These are phyloP conservation scores for Bettongia penicillata DNA, from an alignment of 2,113 vertebrate genomes.

Conservation along the genomic window DNA sequence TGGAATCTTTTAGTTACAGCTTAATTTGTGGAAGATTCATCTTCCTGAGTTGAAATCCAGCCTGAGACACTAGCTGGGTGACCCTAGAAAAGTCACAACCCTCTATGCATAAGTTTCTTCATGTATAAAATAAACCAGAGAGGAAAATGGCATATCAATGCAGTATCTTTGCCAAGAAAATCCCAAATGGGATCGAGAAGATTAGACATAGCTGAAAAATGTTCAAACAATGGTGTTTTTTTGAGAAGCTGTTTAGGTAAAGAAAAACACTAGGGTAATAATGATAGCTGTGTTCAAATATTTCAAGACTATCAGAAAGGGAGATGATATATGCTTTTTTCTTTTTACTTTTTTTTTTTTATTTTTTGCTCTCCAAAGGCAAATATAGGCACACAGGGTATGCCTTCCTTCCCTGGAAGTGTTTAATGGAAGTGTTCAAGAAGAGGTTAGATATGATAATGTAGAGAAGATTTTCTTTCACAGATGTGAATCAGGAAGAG, in stretches of 20 bases:
- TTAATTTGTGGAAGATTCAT: background rate
- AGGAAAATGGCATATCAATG: background rate
- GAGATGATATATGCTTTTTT: background rate
- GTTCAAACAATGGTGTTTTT: background rate
- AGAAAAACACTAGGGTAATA: background rate
- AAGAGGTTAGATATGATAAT: background rate
- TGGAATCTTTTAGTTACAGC: background rate
- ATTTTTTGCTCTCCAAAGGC: background rate
- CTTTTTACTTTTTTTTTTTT: background rate
- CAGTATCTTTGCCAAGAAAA: background rate
- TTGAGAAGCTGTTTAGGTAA: background rate
- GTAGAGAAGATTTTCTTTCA: background rate
- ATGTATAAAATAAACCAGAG: background rate
- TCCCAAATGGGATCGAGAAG: background rate
- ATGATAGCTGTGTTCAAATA: background rate
- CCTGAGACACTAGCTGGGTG: background rate
- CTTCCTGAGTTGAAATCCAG: background rate
- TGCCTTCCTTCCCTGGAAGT: background rate
- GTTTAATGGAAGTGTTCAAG: background rate
- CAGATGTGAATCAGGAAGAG: background rate
- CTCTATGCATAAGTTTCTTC: background rate
- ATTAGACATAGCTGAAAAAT: background rate
- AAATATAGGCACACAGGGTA: background rate
- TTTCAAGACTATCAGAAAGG: background rate
- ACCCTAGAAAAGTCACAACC: background rate